phyloP scores from a whole-genome alignment of 2,888 invertebrate species.

The Drosophila glabriapex region DNA sequence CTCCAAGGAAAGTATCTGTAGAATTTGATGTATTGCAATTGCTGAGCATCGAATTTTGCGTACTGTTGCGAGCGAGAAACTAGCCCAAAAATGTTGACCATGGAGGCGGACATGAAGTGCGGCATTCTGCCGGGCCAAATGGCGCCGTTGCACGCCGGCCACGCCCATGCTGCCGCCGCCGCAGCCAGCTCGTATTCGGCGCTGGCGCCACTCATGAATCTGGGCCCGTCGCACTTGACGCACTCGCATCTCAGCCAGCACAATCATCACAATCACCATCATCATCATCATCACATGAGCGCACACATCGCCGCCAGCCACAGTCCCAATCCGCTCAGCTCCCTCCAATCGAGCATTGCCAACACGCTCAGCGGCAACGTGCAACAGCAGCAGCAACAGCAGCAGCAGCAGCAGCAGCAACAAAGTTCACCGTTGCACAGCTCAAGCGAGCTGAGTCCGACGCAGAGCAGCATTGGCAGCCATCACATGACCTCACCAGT shows the following conservation, averaged over 20 bases:
- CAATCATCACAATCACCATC: conserved; percentile 87
- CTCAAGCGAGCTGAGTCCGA: conserved; percentile 85
- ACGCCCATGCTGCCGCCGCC: conserved; percentile 84
- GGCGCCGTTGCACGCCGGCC: conserved; percentile 91
- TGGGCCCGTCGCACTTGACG: conserved; percentile 88
- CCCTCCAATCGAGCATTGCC: conserved; percentile 83
- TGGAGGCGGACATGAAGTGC: conserved; percentile 96
- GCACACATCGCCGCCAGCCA: conserved; percentile 83
- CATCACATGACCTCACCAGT: conserved; percentile 86
- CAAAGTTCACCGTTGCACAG: conserved; percentile 84
- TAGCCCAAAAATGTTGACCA: conserved; percentile 91
- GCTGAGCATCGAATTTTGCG: neutral
- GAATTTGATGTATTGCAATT: conserved; percentile 10
- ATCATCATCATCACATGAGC: conserved; percentile 86
- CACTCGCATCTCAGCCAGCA: conserved; percentile 88
- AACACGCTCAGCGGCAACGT: conserved; percentile 78
- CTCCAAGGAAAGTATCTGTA: neutral
- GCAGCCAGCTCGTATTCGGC: conserved; percentile 88
- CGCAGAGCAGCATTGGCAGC: conserved; percentile 84
- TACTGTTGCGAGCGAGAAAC: neutral
- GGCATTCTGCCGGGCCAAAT: conserved; percentile 94
- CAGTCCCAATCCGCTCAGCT: conserved; percentile 82
- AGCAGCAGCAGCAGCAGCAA: conserved; percentile 73
- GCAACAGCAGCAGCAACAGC: conserved; percentile 72
- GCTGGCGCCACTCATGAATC: conserved; percentile 90